Percentiles rank a stretch among this genome's conserved stretches.
Evolutionary conservation across 2,888 invertebrate species (phyloP).

Genomic region (Copidosoma aretas): DNA sequence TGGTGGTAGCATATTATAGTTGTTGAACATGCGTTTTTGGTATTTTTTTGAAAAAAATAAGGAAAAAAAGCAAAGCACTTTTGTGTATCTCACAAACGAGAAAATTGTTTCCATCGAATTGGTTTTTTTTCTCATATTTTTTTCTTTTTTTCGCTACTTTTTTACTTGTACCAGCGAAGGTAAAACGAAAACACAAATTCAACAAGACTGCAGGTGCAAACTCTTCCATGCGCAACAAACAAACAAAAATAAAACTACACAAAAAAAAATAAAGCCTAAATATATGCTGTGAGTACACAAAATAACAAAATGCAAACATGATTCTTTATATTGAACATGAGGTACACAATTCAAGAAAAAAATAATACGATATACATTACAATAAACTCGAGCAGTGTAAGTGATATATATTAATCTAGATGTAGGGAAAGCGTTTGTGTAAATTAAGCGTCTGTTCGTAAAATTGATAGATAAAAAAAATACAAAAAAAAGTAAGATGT

Average conservation of each 20-base stretch:
- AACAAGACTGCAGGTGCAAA: constrained; percentile 42
- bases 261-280: constrained; percentile 36
- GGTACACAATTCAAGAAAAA: constrained; percentile 21
- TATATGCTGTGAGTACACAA: constrained; percentile 30
- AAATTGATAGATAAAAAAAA: constrained; percentile 26
- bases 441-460: constrained; percentile 57
- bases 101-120: background rate
- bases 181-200: constrained; percentile 20
- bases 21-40: constrained; percentile 29
- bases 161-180: constrained; percentile 38
- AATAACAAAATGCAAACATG: constrained; percentile 1
- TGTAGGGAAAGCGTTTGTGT: constrained; percentile 58
- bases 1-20: constrained; percentile 29
- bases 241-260: constrained; percentile 35
- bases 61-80: too few relatives aligned
- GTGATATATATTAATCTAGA: constrained; percentile 61
- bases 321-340: background rate
- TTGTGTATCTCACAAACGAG: background rate
- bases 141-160: constrained; percentile 37
- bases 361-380: constrained; percentile 45
- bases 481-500: constrained; percentile 20
- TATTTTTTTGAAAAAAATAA: constrained; percentile 18
- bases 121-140: constrained; percentile 16
- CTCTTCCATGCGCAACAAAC: constrained; percentile 40
- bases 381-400: constrained; percentile 57